Evolutionary conservation across 1,140 invertebrate genomes (phyloP), one percentile per base, ranked within the genome.

Genomic region (Drosophila nikananu): DNA sequence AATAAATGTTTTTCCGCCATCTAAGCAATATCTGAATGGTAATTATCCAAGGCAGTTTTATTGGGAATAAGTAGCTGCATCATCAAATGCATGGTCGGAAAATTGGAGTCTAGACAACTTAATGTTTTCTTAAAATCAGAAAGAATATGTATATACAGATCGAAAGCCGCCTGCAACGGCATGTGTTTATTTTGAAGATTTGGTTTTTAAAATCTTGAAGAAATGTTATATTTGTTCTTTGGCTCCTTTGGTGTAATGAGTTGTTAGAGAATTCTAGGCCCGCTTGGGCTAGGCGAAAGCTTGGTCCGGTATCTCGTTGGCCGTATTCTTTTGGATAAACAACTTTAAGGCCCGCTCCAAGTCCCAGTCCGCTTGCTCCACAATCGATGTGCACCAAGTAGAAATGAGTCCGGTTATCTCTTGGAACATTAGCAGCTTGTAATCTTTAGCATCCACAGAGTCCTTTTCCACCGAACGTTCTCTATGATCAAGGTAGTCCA

Each of bases 311-410:
- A 87, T 35, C n/a, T 89, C 51, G 6, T 70, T 63, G 1, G 39
- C 23, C 0, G 17, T 15, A 17, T 54, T 64, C 63, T 79, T 75
- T 10, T 52, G 15, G 4, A 90, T 7, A 27, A 90, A 92, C 42
- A 78, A 19, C 3, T 81, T 25, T 0, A 91, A 13, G 0, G 91
- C 80, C 1, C 37, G 13, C 23, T 83, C 66, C 9, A 91, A 73
- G 21, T 86, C 51, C 91, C 91, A 92, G n/a, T 81, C 59, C 13
- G 83, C 86, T 19, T 80, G 67, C 23, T 91, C 83, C 15, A 87
- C 66, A 35, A 92, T 80, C n/a, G 81, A 62, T 8, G 86, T 91
- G 44, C 86, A 91, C 91, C 91, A 92, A 9, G 80, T 57, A 15
- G 76, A 74, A 42, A 77, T 84, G 6, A 92, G 66, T 0, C 77